These are phyloP conservation scores for Trachythela sp. DNA, from an alignment of 64 coral and sea anemone genomes.

Conservation along the genomic window DNA sequence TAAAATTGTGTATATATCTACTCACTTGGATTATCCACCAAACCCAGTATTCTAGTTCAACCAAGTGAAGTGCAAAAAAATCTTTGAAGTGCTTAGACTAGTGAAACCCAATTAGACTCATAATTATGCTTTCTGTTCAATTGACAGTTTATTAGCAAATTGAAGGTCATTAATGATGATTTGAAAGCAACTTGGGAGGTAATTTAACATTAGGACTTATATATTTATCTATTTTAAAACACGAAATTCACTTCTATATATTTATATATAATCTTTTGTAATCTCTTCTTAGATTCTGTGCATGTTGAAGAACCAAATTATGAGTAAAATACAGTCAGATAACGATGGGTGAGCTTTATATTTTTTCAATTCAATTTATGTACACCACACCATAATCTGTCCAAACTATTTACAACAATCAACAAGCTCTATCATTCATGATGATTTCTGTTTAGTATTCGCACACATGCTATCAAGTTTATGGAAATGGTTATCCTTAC, in stretches of 20 bases:
- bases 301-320: conserved; percentile 87
- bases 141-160: conserved; percentile 78
- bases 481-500: conserved; percentile 97
- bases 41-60: too few relatives aligned
- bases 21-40: too few relatives aligned
- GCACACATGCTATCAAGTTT: conserved; percentile 98
- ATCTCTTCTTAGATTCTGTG: conserved; percentile 59
- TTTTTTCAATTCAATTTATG: not conserved
- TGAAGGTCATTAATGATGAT: conserved; percentile 82
- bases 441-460: conserved; percentile 47
- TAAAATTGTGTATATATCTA: too few relatives aligned
- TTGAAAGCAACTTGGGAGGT: conserved; percentile 92
- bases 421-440: not conserved
- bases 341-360: conserved; percentile 88
- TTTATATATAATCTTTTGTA: not conserved
- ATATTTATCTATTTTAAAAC: too few relatives aligned
- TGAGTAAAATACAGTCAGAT: conserved; percentile 80
- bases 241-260: too few relatives aligned
- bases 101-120: too few relatives aligned
- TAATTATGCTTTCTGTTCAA: not conserved
- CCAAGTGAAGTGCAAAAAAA: too few relatives aligned
- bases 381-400: not conserved
- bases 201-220: too few relatives aligned
- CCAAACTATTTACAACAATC: not conserved
- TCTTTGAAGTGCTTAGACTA: too few relatives aligned